Evolutionary conservation across 35 echinoderm and acorn worm species (phyloP).

Genomic region (Hemicentrotus pulcherrimus): DNA sequence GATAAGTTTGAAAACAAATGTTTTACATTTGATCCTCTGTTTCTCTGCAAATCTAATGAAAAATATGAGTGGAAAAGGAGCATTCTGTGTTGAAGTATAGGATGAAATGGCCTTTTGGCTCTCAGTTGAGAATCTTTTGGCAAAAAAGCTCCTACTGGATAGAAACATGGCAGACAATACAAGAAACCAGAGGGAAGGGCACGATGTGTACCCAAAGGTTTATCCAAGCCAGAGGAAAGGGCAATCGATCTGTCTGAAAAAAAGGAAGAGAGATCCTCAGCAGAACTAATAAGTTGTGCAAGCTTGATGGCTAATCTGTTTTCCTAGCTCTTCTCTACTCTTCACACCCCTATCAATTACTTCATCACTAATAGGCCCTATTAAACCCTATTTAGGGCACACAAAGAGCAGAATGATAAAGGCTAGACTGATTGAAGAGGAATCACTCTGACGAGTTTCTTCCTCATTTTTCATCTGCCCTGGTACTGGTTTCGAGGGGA

Average conservation of each 20-base stretch:
- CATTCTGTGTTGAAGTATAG: too few species aligned
- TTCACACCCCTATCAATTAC: slow-evolving; percentile 42
- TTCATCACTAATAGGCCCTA: neutral
- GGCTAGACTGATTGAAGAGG: neutral
- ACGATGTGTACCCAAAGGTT: slow-evolving; percentile 11
- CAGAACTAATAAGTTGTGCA: slow-evolving; percentile 24
- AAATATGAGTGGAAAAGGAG: too few species aligned
- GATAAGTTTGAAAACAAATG: too few species aligned
- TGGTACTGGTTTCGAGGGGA: neutral
- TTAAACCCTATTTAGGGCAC: neutral
- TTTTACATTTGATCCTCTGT: too few species aligned
- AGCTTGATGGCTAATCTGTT: slow-evolving; percentile 31
- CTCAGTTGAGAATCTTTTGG: neutral
- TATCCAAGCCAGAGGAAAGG: neutral
- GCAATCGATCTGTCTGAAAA: slow-evolving; percentile 15
- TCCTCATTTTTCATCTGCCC: neutral
- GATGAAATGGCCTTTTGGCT: too few species aligned
- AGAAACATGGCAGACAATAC: neutral
- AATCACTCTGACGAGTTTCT: neutral
- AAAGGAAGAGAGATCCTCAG: neutral
- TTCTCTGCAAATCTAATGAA: too few species aligned
- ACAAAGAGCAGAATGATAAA: neutral
- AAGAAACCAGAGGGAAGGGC: neutral
- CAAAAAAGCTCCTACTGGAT: neutral
- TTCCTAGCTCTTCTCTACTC: neutral